phyloP scores from a whole-genome alignment of 2,888 invertebrate genomes.

The Drosophila niveifrons region DNA sequence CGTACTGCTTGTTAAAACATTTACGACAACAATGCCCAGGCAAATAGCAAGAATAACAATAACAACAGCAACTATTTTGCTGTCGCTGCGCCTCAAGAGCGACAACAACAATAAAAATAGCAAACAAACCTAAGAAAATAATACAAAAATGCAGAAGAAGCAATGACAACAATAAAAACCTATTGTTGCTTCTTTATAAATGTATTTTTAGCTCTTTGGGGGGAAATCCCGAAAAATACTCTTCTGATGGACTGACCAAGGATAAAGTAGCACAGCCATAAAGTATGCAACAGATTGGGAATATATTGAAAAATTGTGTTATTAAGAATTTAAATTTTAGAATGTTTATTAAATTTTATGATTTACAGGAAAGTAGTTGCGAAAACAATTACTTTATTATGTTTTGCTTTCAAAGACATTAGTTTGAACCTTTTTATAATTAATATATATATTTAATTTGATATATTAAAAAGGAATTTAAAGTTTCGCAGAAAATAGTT shows the following conservation, averaged over 20 bases:
- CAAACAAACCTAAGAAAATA: not conserved
- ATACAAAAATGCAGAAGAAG: not conserved
- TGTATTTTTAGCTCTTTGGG: not conserved
- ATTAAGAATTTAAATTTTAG: too few species aligned
- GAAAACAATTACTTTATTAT: too few species aligned
- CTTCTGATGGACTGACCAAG: not conserved
- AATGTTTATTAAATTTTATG: too few species aligned
- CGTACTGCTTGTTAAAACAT: constrained; percentile 53
- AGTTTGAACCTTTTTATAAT: too few species aligned
- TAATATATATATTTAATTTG: too few species aligned
- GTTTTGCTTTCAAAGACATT: too few species aligned
- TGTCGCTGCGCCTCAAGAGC: constrained; percentile 19
- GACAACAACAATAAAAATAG: constrained; percentile 10
- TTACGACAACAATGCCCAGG: constrained; percentile 44
- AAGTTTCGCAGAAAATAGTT: too few species aligned
- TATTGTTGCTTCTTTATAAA: constrained; percentile 1
- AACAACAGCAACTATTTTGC: constrained; percentile 21
- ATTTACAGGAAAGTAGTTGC: too few species aligned
- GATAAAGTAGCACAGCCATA: not conserved
- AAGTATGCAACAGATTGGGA: constrained; percentile 2
- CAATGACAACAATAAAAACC: constrained; percentile 3
- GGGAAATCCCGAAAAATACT: constrained; percentile 6
- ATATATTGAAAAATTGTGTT: too few species aligned
- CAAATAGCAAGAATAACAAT: constrained; percentile 10
- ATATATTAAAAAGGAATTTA: too few species aligned